A percentile compares a stretch with the other conserved stretches of the same genome.
phyloP scores from a whole-genome alignment of 2,113 vertebrate genomes.

The Gopherus flavomarginatus region DNA sequence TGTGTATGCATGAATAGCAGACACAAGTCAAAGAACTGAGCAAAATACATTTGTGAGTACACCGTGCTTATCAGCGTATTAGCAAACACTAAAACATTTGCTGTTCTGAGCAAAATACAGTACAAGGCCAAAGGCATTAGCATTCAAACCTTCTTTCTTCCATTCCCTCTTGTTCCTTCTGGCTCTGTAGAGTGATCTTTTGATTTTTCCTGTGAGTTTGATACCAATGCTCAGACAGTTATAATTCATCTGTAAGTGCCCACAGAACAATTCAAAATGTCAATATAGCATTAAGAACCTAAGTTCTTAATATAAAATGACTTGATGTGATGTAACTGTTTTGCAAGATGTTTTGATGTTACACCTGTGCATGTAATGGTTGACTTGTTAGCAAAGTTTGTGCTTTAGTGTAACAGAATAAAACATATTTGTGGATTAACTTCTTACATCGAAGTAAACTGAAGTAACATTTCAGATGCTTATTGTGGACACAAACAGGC shows the following conservation, averaged over 20 bases:
- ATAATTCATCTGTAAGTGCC: background rate
- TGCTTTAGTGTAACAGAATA: background rate
- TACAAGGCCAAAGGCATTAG: background rate
- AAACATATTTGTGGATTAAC: background rate
- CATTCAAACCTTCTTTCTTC: background rate
- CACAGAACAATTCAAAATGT: slow-evolving; percentile 8
- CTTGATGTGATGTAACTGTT: background rate
- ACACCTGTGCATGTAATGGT: background rate
- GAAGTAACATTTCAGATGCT: background rate
- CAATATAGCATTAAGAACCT: background rate
- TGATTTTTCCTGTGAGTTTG: background rate
- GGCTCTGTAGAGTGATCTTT: background rate
- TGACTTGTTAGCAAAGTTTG: background rate
- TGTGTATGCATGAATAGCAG: background rate
- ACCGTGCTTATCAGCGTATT: background rate
- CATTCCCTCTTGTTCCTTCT: background rate
- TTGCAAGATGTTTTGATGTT: background rate
- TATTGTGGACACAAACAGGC: background rate
- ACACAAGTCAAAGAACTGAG: background rate
- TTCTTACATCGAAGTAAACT: background rate
- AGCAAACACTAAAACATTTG: background rate
- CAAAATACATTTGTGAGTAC: background rate
- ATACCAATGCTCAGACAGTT: background rate
- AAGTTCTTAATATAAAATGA: background rate
- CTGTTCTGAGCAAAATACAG: background rate